phyloP scores from a whole-genome alignment of 2,888 invertebrate species.

The Drosophila meridiana region DNA sequence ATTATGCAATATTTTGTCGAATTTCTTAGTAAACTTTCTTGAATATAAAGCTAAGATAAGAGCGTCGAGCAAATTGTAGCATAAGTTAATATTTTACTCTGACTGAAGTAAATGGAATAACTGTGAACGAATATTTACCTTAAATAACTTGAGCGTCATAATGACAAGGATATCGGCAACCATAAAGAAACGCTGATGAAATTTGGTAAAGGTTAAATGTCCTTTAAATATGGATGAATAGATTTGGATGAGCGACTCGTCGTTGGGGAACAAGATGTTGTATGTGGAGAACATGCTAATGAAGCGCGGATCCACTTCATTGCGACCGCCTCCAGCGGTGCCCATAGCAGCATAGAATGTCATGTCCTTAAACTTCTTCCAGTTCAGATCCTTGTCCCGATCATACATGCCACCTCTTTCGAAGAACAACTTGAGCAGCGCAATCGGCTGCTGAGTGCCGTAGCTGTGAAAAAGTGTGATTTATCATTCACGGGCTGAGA shows the following conservation, averaged over 20 bases:
- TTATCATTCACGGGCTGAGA: constrained; percentile 4
- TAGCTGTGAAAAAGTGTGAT: constrained; percentile 85
- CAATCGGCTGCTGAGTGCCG: constrained; percentile 97
- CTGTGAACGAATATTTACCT: constrained; percentile 84
- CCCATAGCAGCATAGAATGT: constrained; percentile 94
- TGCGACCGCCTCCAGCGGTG: constrained; percentile 94
- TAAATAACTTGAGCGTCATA: constrained; percentile 93
- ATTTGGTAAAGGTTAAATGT: constrained; percentile 88
- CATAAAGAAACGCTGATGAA: constrained; percentile 88
- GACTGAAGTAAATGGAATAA: not conserved
- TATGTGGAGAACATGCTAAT: constrained; percentile 95
- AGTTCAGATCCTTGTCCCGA: constrained; percentile 94
- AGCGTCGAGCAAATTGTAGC: not conserved
- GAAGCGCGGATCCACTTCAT: constrained; percentile 95
- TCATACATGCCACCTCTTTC: constrained; percentile 96
- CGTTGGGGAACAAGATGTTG: constrained; percentile 94
- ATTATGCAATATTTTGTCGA: not conserved
- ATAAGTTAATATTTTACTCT: not conserved
- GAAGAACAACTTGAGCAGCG: constrained; percentile 94
- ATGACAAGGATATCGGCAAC: constrained; percentile 89
- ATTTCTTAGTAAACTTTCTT: not conserved
- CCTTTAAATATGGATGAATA: constrained; percentile 93
- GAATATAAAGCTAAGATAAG: not conserved
- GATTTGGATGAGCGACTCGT: constrained; percentile 91
- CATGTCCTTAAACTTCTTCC: constrained; percentile 93